These are phyloP conservation scores for Coryphaenoides rupestris DNA, from an alignment of 2,113 vertebrate genomes.

Conservation along the genomic window DNA sequence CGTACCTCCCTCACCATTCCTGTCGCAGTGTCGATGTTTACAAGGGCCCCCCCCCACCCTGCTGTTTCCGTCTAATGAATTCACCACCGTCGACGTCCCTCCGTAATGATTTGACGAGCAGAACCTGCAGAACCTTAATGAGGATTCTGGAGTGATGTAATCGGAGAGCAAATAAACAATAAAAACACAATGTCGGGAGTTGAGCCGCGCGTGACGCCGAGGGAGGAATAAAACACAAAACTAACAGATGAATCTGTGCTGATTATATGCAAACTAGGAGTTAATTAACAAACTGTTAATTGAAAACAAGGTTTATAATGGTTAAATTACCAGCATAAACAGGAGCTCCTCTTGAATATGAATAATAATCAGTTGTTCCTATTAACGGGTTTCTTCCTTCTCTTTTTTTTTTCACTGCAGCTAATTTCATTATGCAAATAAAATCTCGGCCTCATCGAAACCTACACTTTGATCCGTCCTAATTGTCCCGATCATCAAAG, in stretches of 20 bases:
- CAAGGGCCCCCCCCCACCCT: not conserved
- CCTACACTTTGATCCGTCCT: conserved; percentile 95
- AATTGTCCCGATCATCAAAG: conserved; percentile 97
- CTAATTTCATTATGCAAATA: conserved; percentile 98
- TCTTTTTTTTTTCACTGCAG: conserved; percentile 74
- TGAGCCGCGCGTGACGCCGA: not conserved
- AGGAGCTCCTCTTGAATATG: conserved; percentile 90
- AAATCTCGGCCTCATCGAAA: conserved; percentile 88
- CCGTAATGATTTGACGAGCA: not conserved
- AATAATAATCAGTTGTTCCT: conserved; percentile 89
- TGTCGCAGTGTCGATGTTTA: not conserved
- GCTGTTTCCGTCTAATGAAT: conserved; percentile 13
- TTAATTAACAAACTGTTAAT: conserved; percentile 96
- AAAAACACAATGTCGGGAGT: conserved; percentile 17
- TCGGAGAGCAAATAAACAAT: conserved; percentile 32
- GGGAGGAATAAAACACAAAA: conserved; percentile 23
- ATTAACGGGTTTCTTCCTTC: conserved; percentile 84
- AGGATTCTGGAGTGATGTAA: conserved; percentile 30
- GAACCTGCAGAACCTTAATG: not conserved
- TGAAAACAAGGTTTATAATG: conserved; percentile 90
- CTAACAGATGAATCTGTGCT: conserved; percentile 58
- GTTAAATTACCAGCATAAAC: conserved; percentile 91
- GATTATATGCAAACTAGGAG: conserved; percentile 84
- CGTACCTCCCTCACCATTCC: not conserved
- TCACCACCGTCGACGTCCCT: conserved; percentile 1